These are phyloP conservation scores for Spisula solida DNA, from an alignment of 2,888 invertebrate species.

Conservation along the genomic window DNA sequence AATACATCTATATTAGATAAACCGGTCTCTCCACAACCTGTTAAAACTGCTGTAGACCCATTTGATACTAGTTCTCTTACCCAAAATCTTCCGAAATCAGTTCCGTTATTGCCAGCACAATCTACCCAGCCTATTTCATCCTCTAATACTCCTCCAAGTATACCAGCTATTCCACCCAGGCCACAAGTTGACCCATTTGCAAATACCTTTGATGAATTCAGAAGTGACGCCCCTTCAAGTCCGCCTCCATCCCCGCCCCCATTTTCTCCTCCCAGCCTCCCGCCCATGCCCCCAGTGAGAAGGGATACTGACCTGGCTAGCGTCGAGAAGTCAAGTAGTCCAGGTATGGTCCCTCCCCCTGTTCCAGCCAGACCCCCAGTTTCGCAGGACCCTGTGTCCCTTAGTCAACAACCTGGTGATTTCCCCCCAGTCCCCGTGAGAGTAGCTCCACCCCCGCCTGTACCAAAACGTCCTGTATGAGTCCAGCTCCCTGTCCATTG, in stretches of 20 bases:
- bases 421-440: conserved; percentile 73
- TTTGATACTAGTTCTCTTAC: conserved; percentile 77
- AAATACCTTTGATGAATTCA: conserved; percentile 34
- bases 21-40: conserved; percentile 66
- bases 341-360: conserved; percentile 62
- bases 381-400: conserved; percentile 45
- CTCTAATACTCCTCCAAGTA: neutral
- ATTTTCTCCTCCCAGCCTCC: conserved; percentile 49
- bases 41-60: conserved; percentile 67
- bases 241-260: conserved; percentile 68
- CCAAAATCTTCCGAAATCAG: conserved; percentile 58
- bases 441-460: conserved; percentile 75
- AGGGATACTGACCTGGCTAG: conserved; percentile 44
- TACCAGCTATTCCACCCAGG: conserved; percentile 64
- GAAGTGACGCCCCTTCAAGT: conserved; percentile 53
- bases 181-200: conserved; percentile 37
- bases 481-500: neutral
- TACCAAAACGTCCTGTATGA: conserved; percentile 74
- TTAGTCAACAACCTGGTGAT: conserved; percentile 45
- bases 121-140: neutral
- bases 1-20: conserved; percentile 68
- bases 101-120: conserved; percentile 48
- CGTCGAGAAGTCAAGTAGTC: conserved; percentile 28
- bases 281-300: conserved; percentile 69
- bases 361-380: conserved; percentile 68